These are phyloP conservation scores for Laspeyria flexula DNA, from an alignment of 2,888 invertebrate species.

Conservation along the genomic window DNA sequence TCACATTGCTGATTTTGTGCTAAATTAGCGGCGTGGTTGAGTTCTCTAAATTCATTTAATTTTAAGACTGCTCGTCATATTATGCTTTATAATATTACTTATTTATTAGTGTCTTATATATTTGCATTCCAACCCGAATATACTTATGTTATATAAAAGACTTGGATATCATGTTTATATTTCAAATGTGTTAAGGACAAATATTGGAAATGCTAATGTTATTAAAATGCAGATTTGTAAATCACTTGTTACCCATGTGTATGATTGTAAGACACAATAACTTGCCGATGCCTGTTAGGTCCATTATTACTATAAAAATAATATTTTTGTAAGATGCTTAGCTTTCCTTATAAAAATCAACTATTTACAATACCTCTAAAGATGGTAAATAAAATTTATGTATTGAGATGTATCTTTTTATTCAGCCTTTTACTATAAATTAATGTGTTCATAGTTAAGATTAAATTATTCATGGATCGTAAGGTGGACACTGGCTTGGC, in stretches of 20 bases:
- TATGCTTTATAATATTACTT: slow-evolving; percentile 48
- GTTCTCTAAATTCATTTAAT: slow-evolving; percentile 22
- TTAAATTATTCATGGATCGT: too few relatives aligned
- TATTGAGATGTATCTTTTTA: slow-evolving; percentile 54
- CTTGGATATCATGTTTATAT: slow-evolving; percentile 23
- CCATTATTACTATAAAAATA: slow-evolving; percentile 70
- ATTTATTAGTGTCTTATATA: slow-evolving; percentile 45
- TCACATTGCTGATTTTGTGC: slow-evolving; percentile 15
- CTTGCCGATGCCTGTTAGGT: slow-evolving; percentile 72
- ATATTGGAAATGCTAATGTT: slow-evolving; percentile 30
- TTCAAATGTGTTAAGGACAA: slow-evolving; percentile 17
- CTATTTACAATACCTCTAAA: slow-evolving; percentile 80
- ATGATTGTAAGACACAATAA: slow-evolving; percentile 54
- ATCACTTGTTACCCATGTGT: slow-evolving; percentile 46
- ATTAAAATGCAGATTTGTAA: slow-evolving; percentile 37
- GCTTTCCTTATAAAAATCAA: slow-evolving; percentile 81
- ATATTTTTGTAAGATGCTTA: slow-evolving; percentile 86
- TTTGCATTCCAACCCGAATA: slow-evolving; percentile 60
- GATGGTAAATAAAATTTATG: slow-evolving; percentile 81
- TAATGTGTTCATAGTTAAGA: too few relatives aligned
- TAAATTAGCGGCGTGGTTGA: slow-evolving; percentile 32
- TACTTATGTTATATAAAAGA: slow-evolving; percentile 19
- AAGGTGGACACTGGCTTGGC: too few relatives aligned
- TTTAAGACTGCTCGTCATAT: slow-evolving; percentile 44
- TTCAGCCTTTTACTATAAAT: slow-evolving; percentile 2